phyloP scores from a whole-genome alignment of 2,888 invertebrate genomes.

The Tortricodes alternella region DNA sequence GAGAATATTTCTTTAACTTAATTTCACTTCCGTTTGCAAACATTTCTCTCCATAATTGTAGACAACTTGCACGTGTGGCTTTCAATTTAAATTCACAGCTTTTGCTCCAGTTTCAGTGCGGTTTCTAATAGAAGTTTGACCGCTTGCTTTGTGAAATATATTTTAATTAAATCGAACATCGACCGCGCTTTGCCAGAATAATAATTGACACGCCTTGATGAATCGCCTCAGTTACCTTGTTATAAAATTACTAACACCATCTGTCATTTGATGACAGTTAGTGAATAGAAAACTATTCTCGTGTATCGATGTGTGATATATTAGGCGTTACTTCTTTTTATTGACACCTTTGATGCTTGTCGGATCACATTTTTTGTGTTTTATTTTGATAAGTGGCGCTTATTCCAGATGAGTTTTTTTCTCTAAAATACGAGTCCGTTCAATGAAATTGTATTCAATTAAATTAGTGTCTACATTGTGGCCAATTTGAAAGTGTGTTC shows the following conservation, averaged over 20 bases:
- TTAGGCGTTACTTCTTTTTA: conserved; percentile 51
- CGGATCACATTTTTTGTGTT: conserved; percentile 31
- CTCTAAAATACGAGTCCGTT: too few species aligned
- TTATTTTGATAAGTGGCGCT: conserved; percentile 24
- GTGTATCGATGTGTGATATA: conserved; percentile 68
- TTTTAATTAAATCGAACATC: conserved; percentile 76
- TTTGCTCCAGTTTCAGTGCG: conserved; percentile 25
- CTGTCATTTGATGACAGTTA: conserved; percentile 63
- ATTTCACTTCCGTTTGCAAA: neutral
- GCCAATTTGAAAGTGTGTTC: too few species aligned
- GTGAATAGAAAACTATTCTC: conserved; percentile 57
- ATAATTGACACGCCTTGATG: conserved; percentile 80
- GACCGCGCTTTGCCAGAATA: conserved; percentile 55
- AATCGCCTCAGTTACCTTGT: conserved; percentile 75
- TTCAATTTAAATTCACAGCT: conserved; percentile 17
- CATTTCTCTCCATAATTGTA: neutral
- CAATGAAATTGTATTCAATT: too few species aligned
- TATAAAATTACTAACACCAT: conserved; percentile 68
- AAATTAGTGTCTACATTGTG: too few species aligned
- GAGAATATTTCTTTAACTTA: too few species aligned
- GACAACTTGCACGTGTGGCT: conserved; percentile 10
- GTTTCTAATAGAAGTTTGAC: conserved; percentile 29
- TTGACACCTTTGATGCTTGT: conserved; percentile 37
- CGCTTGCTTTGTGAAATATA: conserved; percentile 65
- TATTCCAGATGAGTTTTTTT: neutral